Percentiles rank a stretch among this genome's conserved stretches.
phyloP scores from a whole-genome alignment of 2,797 vertebrate species.

The Fundulus diaphanus region DNA sequence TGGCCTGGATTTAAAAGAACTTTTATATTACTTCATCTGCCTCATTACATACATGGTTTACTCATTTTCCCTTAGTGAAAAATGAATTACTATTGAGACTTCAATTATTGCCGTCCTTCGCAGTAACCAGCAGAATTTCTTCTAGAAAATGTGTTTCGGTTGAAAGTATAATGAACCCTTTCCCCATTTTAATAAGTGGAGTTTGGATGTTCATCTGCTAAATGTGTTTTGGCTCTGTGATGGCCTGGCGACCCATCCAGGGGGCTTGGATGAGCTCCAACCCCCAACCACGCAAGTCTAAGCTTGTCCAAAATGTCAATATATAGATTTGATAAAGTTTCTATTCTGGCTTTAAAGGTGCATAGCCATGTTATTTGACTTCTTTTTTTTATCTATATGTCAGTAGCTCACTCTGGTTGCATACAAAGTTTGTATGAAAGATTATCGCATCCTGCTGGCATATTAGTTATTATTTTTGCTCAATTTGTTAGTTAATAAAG shows the following conservation, averaged over 20 bases:
- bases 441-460: too few species aligned
- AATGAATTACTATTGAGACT: conserved; percentile 19
- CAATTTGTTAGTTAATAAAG: too few species aligned
- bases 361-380: too few species aligned
- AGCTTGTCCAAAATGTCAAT: not conserved
- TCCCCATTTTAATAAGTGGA: not conserved
- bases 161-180: not conserved
- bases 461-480: too few species aligned
- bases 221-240: not conserved
- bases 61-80: conserved; percentile 19
- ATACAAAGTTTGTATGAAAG: too few species aligned
- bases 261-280: not conserved
- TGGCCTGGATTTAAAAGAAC: conserved; percentile 17
- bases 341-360: too few species aligned
- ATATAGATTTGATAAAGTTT: not conserved
- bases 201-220: not conserved
- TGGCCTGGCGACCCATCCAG: not conserved
- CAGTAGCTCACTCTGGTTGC: too few species aligned
- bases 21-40: conserved; percentile 20
- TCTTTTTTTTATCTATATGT: too few species aligned
- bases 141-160: not conserved
- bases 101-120: conserved; percentile 1
- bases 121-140: conserved; percentile 6
- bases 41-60: conserved; percentile 20
- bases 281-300: not conserved